These are phyloP conservation scores for Epinephelus lanceolatus DNA, from an alignment of 2,113 vertebrate genomes.

Conservation along the genomic window DNA sequence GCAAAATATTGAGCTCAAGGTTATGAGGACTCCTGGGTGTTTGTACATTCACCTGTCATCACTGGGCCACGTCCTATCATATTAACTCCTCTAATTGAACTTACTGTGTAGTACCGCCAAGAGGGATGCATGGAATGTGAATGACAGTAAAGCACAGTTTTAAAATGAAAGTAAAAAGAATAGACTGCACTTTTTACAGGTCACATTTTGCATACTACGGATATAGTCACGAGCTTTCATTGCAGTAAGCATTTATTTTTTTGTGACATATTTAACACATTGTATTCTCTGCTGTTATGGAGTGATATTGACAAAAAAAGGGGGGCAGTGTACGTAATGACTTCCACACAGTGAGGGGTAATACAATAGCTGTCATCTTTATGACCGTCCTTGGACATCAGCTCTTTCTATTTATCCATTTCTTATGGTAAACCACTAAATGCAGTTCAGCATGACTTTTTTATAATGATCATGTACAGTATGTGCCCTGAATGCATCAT, in stretches of 20 bases:
- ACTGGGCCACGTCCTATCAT: conserved; percentile 20
- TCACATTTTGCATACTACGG: background rate
- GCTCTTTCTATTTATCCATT: background rate
- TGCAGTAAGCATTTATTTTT: conserved; percentile 1
- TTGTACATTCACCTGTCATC: conserved; percentile 35
- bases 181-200: background rate
- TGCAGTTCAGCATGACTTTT: background rate
- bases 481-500: background rate
- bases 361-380: background rate
- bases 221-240: background rate
- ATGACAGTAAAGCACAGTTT: conserved; percentile 19
- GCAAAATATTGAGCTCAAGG: conserved; percentile 42
- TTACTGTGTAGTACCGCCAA: conserved; percentile 6
- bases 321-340: background rate
- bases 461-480: background rate
- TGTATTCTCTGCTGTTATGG: conserved; percentile 9
- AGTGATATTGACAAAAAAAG: background rate
- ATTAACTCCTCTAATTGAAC: conserved; percentile 35
- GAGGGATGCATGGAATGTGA: conserved; percentile 9
- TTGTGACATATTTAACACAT: conserved; percentile 14
- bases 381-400: background rate
- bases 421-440: background rate
- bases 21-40: conserved; percentile 10
- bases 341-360: background rate
- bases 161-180: conserved; percentile 14